Conservation (phyloP, 2,888 invertebrate genomes). For the Rotaria magnacalcarata region DNA sequence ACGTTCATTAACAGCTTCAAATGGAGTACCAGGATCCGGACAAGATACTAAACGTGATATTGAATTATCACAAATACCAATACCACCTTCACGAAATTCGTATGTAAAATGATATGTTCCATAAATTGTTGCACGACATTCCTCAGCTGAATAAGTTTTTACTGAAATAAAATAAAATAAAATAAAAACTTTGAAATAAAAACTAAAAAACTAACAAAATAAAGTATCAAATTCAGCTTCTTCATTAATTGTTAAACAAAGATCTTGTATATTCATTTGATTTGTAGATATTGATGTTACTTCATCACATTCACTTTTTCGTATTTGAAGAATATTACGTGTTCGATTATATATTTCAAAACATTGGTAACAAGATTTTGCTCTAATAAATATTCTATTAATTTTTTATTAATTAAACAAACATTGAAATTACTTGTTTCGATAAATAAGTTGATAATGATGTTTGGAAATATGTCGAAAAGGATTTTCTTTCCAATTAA, state of each 20-base stretch:
- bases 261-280: constrained; percentile 15
- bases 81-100: constrained; percentile 44
- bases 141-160: constrained; percentile 43
- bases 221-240: constrained; percentile 19
- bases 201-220: not conserved
- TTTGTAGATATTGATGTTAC: not conserved
- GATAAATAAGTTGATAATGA: constrained; percentile 12
- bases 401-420: too few relatives aligned
- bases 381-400: not conserved
- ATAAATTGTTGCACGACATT: constrained; percentile 44
- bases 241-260: constrained; percentile 9
- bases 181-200: not conserved
- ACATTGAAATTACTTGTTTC: not conserved
- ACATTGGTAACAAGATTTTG: constrained; percentile 43
- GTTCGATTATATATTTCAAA: constrained; percentile 45
- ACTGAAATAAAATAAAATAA: not conserved
- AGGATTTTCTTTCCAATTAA: not conserved
- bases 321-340: constrained; percentile 39
- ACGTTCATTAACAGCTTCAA: constrained; percentile 42
- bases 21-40: constrained; percentile 44
- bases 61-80: constrained; percentile 45
- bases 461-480: not conserved
- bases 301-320: constrained; percentile 36
- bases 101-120: constrained; percentile 46
- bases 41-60: constrained; percentile 41